These are phyloP conservation scores for Phaenicophaeus curvirostris DNA, from an alignment of 2,797 vertebrate genomes.

Conservation along the genomic window DNA sequence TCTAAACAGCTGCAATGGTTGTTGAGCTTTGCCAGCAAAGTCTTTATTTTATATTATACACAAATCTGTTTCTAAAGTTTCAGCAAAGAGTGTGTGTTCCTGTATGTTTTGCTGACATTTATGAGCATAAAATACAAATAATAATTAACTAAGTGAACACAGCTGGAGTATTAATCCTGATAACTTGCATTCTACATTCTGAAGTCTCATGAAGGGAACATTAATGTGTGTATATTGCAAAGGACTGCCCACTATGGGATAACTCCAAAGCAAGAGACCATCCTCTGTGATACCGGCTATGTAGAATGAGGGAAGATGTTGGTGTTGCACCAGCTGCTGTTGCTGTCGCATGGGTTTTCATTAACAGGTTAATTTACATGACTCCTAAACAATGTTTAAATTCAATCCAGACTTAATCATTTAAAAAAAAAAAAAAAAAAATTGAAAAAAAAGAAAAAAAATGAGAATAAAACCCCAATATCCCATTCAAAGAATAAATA, in stretches of 20 bases:
- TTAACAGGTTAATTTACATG: not conserved
- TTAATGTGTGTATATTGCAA: not conserved
- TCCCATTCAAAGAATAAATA: too few relatives aligned
- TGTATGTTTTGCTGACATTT: not conserved
- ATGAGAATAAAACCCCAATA: not conserved
- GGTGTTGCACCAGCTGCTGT: not conserved
- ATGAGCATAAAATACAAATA: not conserved
- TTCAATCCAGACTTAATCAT: not conserved
- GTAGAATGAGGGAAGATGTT: not conserved
- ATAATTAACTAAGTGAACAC: not conserved
- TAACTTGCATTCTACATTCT: not conserved
- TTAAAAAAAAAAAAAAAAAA: not conserved
- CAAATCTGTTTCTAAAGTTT: not conserved
- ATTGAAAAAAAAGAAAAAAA: too few relatives aligned
- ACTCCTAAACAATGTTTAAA: not conserved
- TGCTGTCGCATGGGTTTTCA: not conserved
- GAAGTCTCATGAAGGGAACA: not conserved
- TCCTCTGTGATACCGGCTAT: not conserved
- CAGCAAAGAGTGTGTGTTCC: not conserved
- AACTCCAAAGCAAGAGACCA: not conserved
- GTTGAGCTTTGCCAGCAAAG: too few relatives aligned
- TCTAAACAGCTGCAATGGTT: not conserved
- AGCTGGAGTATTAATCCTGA: not conserved
- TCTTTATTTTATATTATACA: too few relatives aligned
- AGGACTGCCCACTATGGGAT: not conserved